Conservation (phyloP, 2,888 invertebrate species). For the Drosophila tripunctata region DNA sequence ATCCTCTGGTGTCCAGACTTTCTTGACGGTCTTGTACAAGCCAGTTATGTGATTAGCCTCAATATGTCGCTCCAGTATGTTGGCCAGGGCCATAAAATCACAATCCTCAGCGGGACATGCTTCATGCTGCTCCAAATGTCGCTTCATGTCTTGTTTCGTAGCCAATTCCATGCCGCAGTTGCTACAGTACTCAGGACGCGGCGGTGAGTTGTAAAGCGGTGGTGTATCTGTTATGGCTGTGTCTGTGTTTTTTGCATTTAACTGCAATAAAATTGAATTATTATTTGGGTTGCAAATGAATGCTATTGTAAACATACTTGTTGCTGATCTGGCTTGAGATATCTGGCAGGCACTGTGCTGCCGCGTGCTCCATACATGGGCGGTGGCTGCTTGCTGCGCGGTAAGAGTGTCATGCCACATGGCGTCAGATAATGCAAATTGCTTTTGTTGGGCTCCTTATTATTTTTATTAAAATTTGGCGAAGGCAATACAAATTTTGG, state of each 20-base stretch:
- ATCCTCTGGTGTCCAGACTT: constrained; percentile 91
- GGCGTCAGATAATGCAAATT: constrained; percentile 78
- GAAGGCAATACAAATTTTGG: constrained; percentile 78
- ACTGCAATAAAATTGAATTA: not conserved
- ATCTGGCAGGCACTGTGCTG: constrained; percentile 81
- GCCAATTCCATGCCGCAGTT: constrained; percentile 92
- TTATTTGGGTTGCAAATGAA: not conserved
- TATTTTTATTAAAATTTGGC: constrained; percentile 73
- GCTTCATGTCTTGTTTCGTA: constrained; percentile 86
- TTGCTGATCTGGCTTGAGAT: constrained; percentile 42
- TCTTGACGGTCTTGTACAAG: constrained; percentile 90
- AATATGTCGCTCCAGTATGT: constrained; percentile 92
- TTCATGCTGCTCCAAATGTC: constrained; percentile 90
- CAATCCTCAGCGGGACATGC: constrained; percentile 93
- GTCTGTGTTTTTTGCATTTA: not conserved
- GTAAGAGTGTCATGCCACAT: constrained; percentile 82
- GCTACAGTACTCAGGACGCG: constrained; percentile 87
- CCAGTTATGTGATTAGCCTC: constrained; percentile 93
- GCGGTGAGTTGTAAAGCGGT: constrained; percentile 34
- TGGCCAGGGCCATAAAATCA: constrained; percentile 79
- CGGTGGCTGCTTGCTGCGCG: constrained; percentile 81
- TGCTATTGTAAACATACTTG: constrained; percentile 21
- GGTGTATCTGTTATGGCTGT: constrained; percentile 7
- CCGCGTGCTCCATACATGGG: constrained; percentile 84
- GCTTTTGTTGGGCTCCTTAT: constrained; percentile 23